Percentiles rank a stretch among this genome's conserved stretches.
Evolutionary conservation across 2,888 invertebrate genomes (phyloP).

Genomic region (Drosophila atripex): DNA sequence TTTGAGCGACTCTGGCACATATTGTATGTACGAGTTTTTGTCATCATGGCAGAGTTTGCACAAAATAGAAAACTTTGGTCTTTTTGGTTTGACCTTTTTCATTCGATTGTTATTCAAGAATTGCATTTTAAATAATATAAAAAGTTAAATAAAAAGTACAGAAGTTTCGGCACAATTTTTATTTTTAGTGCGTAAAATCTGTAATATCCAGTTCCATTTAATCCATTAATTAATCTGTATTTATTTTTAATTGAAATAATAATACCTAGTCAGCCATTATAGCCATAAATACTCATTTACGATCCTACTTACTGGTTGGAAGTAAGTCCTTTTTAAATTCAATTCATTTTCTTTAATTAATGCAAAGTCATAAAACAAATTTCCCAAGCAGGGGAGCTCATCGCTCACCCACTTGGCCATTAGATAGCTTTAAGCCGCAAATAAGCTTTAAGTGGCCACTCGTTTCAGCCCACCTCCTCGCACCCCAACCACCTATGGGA

Average conservation of each 20-base stretch:
- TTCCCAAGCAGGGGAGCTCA: slow-evolving; percentile 10
- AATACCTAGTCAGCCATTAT: no score
- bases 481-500: neutral
- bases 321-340: slow-evolving; percentile 11
- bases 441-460: slow-evolving; percentile 36
- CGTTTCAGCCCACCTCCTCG: neutral
- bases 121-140: slow-evolving; percentile 7
- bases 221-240: no score
- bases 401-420: slow-evolving; percentile 29
- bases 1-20: slow-evolving; percentile 7
- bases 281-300: slow-evolving; percentile 25
- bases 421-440: slow-evolving; percentile 30
- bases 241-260: no score
- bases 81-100: slow-evolving; percentile 11
- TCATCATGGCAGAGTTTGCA: slow-evolving; percentile 12
- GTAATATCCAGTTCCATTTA: no score
- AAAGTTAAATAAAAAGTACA: no score
- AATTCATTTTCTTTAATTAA: slow-evolving; percentile 23
- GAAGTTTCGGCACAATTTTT: no score
- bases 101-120: neutral
- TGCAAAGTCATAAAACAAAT: slow-evolving; percentile 26
- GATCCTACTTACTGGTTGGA: neutral
- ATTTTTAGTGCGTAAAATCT: no score
- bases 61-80: slow-evolving; percentile 15
- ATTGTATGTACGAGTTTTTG: slow-evolving; percentile 4